A percentile compares a stretch with the other conserved stretches of the same genome.
phyloP scores from a whole-genome alignment of 1,140 invertebrate genomes.

The Aphis craccivora region DNA sequence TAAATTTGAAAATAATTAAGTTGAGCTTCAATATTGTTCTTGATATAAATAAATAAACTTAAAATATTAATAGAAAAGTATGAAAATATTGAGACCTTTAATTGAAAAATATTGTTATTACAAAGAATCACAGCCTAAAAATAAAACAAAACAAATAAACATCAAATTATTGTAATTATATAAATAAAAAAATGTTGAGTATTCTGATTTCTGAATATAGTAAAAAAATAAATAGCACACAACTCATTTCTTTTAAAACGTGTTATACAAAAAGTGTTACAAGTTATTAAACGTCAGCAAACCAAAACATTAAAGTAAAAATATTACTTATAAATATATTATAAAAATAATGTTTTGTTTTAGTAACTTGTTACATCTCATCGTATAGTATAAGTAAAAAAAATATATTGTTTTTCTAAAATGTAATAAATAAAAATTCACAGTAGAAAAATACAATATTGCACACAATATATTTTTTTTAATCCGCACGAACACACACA shows the following conservation, averaged over 20 bases:
- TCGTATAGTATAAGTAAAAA: conserved; percentile 24
- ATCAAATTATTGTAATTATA: conserved; percentile 20
- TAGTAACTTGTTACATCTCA: conserved; percentile 54
- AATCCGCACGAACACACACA: neutral
- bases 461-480: conserved; percentile 50
- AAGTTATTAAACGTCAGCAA: conserved; percentile 53
- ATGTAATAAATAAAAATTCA: conserved; percentile 45
- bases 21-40: conserved; percentile 24
- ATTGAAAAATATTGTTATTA: conserved; percentile 50
- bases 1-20: neutral
- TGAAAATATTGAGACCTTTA: conserved; percentile 46
- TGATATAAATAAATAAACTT: neutral
- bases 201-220: neutral
- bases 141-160: conserved; percentile 36
- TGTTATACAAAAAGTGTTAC: conserved; percentile 51
- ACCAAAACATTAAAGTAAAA: conserved; percentile 36
- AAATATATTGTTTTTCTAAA: conserved; percentile 49
- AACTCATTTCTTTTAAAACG: conserved; percentile 21
- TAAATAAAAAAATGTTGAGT: conserved; percentile 38
- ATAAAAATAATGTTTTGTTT: conserved; percentile 46
- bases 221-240: conserved; percentile 45
- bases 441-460: conserved; percentile 50
- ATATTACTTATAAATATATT: conserved; percentile 7
- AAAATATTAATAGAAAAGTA: conserved; percentile 42
- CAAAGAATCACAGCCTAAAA: conserved; percentile 55